Conservation (phyloP, 2,113 vertebrate species). For the Salvelinus fontinalis region DNA sequence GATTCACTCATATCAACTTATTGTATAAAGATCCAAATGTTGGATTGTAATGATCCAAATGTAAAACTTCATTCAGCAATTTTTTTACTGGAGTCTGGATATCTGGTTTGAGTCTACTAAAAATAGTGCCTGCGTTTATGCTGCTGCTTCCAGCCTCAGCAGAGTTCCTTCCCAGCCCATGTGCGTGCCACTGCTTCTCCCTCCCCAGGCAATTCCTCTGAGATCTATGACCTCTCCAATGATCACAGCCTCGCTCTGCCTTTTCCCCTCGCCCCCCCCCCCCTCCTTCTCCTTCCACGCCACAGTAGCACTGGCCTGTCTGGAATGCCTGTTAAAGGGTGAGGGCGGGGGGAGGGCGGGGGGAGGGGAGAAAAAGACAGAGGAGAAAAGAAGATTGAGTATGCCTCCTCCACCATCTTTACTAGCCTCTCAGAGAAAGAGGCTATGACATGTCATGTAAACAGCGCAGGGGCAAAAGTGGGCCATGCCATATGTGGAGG, state of each 20-base stretch:
- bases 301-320: conserved; percentile 15
- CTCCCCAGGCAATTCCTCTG: not conserved
- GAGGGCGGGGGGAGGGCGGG: not conserved
- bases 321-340: conserved; percentile 11
- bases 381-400: not conserved
- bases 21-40: too few relatives aligned
- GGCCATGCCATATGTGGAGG: conserved; percentile 39
- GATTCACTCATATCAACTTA: too few relatives aligned
- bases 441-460: conserved; percentile 47
- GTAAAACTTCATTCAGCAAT: not conserved
- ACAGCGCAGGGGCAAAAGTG: conserved; percentile 36
- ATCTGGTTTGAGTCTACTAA: not conserved
- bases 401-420: not conserved
- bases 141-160: too few relatives aligned
- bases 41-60: too few relatives aligned
- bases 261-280: not conserved
- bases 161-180: not conserved
- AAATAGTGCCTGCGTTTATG: too few relatives aligned
- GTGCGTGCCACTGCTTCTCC: not conserved
- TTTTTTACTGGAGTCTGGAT: not conserved
- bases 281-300: not conserved
- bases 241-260: not conserved
- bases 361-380: not conserved
- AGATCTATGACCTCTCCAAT: conserved; percentile 3
- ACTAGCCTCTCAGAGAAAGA: conserved; percentile 27